Evolutionary conservation across 2,113 vertebrate species (phyloP).

Genomic region (Myanophis thanlyinensis): DNA sequence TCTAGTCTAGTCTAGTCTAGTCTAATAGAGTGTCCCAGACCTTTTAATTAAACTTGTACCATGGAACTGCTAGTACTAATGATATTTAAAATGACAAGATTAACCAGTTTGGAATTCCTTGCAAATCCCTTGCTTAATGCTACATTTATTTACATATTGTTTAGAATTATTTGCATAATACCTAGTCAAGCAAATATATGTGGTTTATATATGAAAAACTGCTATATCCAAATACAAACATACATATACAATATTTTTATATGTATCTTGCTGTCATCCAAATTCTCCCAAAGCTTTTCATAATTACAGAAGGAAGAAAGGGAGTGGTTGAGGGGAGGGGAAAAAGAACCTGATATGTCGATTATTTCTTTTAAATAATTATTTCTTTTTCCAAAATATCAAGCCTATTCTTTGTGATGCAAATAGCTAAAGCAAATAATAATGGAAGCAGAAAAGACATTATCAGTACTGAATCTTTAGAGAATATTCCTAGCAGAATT

Average conservation of each 20-base stretch:
- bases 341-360: background rate
- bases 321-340: background rate
- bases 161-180: background rate
- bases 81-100: background rate
- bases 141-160: background rate
- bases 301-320: background rate
- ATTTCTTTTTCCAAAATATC: background rate
- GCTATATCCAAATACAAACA: background rate
- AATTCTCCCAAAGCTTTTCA: background rate
- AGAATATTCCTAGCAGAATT: constrained; percentile 13
- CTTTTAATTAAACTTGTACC: background rate
- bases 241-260: background rate
- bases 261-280: background rate
- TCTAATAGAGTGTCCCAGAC: background rate
- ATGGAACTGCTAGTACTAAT: background rate
- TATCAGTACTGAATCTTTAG: constrained; percentile 40
- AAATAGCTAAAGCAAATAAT: background rate
- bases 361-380: background rate
- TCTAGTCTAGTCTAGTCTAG: too few relatives aligned
- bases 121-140: background rate
- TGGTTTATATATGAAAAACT: background rate
- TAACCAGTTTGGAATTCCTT: background rate
- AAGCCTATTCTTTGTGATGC: constrained; percentile 16
- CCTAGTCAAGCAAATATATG: background rate
- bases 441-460: constrained; percentile 21